phyloP scores from a whole-genome alignment of 2,888 invertebrate genomes.

The Cerceris rybyensis region DNA sequence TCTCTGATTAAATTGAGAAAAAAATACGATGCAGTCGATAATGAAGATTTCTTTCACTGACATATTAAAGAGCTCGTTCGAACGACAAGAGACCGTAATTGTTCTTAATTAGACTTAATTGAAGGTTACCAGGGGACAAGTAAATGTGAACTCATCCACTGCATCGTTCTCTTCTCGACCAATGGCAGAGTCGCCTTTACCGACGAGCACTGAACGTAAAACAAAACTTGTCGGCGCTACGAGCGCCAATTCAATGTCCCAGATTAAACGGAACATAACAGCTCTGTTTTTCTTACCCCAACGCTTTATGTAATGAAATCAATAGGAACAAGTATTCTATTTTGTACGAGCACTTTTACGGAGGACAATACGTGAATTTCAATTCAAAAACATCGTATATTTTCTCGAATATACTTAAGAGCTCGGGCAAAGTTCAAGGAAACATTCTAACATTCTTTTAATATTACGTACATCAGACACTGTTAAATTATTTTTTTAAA shows the following conservation, averaged over 20 bases:
- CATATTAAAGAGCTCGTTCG: constrained; percentile 2
- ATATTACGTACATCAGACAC: constrained; percentile 16
- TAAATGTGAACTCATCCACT: constrained; percentile 50
- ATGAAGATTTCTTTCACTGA: constrained; percentile 45
- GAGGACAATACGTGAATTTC: background rate
- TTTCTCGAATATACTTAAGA: background rate
- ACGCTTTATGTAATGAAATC: constrained; percentile 23
- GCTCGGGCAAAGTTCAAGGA: background rate
- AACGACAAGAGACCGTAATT: constrained; percentile 62
- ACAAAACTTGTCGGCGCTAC: constrained; percentile 47
- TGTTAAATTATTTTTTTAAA: background rate
- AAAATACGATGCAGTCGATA: constrained; percentile 33
- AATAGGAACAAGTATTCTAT: background rate
- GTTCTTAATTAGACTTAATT: constrained; percentile 74
- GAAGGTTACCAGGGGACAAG: constrained; percentile 69
- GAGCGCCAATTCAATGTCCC: constrained; percentile 59
- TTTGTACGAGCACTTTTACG: background rate
- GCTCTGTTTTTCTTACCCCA: constrained; percentile 65
- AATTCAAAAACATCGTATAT: background rate
- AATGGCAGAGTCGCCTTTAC: constrained; percentile 59
- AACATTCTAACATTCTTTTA: background rate
- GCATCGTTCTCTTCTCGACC: constrained; percentile 41
- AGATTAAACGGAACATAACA: constrained; percentile 66
- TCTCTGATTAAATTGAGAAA: background rate
- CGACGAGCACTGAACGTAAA: constrained; percentile 52